A percentile compares a stretch with the other conserved stretches of the same genome.
Conservation (phyloP, 92 coral and sea anemone species). For the Anthopleura xanthogrammica region DNA sequence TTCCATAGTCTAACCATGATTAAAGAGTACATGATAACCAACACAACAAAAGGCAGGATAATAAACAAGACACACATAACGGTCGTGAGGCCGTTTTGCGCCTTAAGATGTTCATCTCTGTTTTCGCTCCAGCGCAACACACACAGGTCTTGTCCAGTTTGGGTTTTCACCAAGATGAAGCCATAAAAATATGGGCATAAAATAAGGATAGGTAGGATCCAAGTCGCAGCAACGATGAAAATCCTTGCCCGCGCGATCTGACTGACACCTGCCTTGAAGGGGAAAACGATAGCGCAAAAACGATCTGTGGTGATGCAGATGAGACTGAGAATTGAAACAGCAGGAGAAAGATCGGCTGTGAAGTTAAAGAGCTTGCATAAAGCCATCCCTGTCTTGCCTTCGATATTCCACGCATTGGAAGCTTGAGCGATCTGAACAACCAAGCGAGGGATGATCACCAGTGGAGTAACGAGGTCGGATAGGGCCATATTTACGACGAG, state of each 20-base stretch:
- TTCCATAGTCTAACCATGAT: constrained; percentile 18
- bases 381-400: constrained; percentile 22
- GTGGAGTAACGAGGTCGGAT: constrained; percentile 31
- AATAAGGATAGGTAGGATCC: constrained; percentile 23
- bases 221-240: constrained; percentile 9
- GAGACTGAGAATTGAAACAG: constrained; percentile 37
- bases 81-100: constrained; percentile 4
- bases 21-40: constrained; percentile 21
- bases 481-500: constrained; percentile 41
- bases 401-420: constrained; percentile 16
- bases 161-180: not conserved
- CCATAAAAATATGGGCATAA: constrained; percentile 32
- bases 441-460: not conserved
- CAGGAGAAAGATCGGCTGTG: constrained; percentile 25
- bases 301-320: constrained; percentile 39
- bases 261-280: constrained; percentile 6
- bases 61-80: constrained; percentile 19
- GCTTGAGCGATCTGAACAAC: constrained; percentile 16
- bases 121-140: not conserved
- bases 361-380: constrained; percentile 31
- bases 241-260: constrained; percentile 14
- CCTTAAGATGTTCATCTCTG: not conserved
- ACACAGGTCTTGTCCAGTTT: constrained; percentile 3
- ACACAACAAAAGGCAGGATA: constrained; percentile 25
- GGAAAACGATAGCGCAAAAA: constrained; percentile 35